phyloP scores from a whole-genome alignment of 2,113 vertebrate genomes.

The Coracopsis vasa region DNA sequence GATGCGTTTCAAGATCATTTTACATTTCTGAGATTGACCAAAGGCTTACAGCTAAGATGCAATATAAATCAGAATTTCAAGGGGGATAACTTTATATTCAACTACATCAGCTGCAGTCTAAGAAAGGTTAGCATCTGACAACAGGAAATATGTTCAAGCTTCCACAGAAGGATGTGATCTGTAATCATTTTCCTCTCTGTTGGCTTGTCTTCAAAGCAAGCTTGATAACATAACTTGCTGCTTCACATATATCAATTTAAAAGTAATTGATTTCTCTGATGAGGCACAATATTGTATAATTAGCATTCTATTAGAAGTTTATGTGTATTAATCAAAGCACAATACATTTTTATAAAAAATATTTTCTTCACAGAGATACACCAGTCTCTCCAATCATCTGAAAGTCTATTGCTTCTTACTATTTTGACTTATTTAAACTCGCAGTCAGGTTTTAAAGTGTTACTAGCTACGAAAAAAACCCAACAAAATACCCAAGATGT shows the following conservation, averaged over 20 bases:
- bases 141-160: not conserved
- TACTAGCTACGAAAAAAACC: not conserved
- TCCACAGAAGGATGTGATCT: not conserved
- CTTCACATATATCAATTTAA: conserved; percentile 48
- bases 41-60: not conserved
- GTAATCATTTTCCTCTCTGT: conserved; percentile 17
- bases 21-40: not conserved
- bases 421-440: not conserved
- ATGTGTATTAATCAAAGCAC: conserved; percentile 40
- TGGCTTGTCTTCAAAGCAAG: conserved; percentile 50
- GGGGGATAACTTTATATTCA: not conserved
- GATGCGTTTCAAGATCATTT: not conserved
- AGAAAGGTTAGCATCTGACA: conserved; percentile 33
- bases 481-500: not conserved
- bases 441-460: not conserved
- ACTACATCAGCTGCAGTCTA: not conserved
- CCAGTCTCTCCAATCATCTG: not conserved
- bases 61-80: conserved; percentile 17
- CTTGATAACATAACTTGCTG: conserved; percentile 13
- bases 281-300: conserved; percentile 38
- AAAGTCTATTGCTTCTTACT: not conserved
- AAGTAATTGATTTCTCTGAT: conserved; percentile 56
- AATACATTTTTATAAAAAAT: not conserved
- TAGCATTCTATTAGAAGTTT: conserved; percentile 41
- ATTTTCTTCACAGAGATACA: not conserved